These are phyloP conservation scores for Cisticola juncidis DNA, from an alignment of 2,113 vertebrate species.

Conservation along the genomic window DNA sequence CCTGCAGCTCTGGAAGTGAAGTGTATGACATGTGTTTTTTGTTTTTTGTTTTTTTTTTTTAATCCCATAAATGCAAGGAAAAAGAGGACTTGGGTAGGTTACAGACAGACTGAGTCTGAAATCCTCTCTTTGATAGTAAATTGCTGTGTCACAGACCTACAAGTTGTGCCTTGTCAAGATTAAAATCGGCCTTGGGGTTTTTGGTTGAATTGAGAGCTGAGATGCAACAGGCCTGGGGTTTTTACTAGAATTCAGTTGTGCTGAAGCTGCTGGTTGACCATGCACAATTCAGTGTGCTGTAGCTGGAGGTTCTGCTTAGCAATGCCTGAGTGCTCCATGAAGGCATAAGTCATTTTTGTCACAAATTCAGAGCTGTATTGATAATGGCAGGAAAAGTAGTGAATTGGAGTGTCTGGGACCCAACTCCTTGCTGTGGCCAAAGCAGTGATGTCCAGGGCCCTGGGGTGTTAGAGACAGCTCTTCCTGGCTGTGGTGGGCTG, in stretches of 20 bases:
- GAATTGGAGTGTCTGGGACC: background rate
- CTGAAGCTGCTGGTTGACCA: background rate
- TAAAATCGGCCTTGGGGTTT: rapidly evolving
- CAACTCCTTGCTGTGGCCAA: background rate
- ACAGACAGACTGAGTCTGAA: background rate
- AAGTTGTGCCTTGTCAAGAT: background rate
- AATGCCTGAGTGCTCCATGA: background rate
- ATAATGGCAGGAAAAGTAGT: background rate
- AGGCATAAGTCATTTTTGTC: background rate
- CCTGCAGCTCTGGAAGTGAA: conserved; percentile 24
- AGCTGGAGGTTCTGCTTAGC: background rate
- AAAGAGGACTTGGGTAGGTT: background rate
- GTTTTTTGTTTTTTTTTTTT: background rate
- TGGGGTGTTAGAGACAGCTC: background rate
- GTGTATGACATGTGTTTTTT: background rate
- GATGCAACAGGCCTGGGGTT: background rate
- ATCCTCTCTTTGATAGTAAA: background rate
- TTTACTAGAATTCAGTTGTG: background rate
- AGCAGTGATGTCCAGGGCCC: background rate
- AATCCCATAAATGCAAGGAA: background rate
- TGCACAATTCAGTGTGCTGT: background rate
- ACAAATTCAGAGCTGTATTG: background rate
- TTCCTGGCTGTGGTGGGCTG: rapidly evolving
- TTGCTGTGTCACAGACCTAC: background rate
- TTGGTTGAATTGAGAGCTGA: background rate